Base-by-base conservation (phyloP, 2,113 vertebrate species). In the Formicarius rufipectus region DNA sequence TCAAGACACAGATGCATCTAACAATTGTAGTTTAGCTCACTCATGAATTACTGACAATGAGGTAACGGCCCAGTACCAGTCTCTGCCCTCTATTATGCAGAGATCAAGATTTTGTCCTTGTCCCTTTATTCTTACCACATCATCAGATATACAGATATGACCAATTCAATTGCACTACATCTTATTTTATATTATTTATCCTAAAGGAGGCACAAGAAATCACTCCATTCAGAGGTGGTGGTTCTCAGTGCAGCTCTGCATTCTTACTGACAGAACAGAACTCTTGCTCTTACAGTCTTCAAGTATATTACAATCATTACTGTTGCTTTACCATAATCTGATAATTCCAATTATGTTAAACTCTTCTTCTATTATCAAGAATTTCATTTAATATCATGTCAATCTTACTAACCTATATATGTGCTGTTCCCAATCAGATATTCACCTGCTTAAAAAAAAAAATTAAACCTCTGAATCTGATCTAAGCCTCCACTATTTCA, bases 21-120 rank as follows among this genome's bases (percentile, higher is more conserved):
- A 74, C 60, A 96, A 60, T 2, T 76, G 78, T 77, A 78, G 50
- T 93, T 84, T 39, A 85, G 39, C 60, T 94, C 50, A 50, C 71
- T 27, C 89, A 69, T 78, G 81, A 82, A 95, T 94, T 90, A 94
- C 87, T 89, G 81, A 79, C 69, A 94, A 58, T 69, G 67, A 91
- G 71, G 67, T 87, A 91, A 93, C 67, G 67, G 47, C 24, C 47
- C 90, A 69, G 71, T 67, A 79, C 22, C 45, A 85, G 49, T 45
- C 58, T 67, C 63, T 91, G 69, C 49, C 64, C 86, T 89, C 68
- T 63, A 2, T 73, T 93, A 77, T 50, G 71, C 85, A 77, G 84
- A 80, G 52, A 87, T 62, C 63, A 58, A 82, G 81, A 69, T 63
- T 87, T 67, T 60, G 68, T 59, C 91, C 74, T 87, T 82, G 50